phyloP scores from a whole-genome alignment of 2,797 vertebrate genomes.

The Tarsius wallacei region DNA sequence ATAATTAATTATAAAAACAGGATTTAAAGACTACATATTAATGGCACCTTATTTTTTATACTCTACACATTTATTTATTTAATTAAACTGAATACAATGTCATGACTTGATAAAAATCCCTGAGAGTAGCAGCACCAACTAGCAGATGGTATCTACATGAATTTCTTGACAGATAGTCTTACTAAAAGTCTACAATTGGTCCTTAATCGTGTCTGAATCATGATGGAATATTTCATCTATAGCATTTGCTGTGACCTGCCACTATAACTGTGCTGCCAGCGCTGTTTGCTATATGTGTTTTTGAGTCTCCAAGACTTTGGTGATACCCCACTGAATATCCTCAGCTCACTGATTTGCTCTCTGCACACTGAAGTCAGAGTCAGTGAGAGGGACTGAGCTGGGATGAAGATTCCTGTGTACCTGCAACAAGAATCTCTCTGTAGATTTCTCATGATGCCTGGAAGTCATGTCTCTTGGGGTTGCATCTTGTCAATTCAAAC shows the following conservation, averaged over 20 bases:
- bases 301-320: not conserved
- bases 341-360: not conserved
- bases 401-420: not conserved
- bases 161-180: not conserved
- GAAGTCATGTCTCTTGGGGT: constrained; percentile 7
- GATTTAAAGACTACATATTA: not conserved
- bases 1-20: constrained; percentile 27
- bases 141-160: not conserved
- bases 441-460: not conserved
- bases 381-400: not conserved
- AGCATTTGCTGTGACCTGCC: not conserved
- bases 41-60: not conserved
- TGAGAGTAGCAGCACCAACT: not conserved
- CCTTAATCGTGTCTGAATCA: not conserved
- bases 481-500: not conserved
- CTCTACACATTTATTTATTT: not conserved
- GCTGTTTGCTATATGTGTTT: not conserved
- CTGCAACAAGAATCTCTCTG: not conserved
- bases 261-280: too few relatives aligned
- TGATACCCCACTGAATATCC: not conserved
- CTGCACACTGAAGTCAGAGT: not conserved
- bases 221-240: not conserved
- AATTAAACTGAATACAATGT: not conserved
- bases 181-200: not conserved
- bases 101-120: not conserved